Evolutionary conservation across 1,140 invertebrate genomes (phyloP).

Genomic region (Dreissena rostriformis): DNA sequence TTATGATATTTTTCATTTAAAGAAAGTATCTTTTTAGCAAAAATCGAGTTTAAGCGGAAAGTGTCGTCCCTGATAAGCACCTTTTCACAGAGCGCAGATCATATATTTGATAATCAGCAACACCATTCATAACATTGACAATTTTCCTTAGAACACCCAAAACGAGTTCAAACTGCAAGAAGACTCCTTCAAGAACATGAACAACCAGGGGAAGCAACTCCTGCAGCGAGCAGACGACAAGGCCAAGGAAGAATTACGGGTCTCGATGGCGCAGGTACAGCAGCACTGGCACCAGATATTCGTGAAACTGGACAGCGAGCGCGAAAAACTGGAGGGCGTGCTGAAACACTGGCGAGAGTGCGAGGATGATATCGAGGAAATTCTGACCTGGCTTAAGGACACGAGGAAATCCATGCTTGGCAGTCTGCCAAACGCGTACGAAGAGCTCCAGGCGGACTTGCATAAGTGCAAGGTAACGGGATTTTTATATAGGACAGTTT

Average conservation of each 20-base stretch:
- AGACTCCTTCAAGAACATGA: conserved; percentile 70
- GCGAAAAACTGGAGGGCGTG: conserved; percentile 78
- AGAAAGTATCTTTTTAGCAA: too few species aligned
- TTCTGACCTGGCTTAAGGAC: conserved; percentile 76
- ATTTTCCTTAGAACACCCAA: conserved; percentile 66
- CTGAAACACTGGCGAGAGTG: conserved; percentile 80
- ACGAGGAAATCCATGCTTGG: conserved; percentile 65
- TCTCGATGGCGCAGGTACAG: conserved; percentile 65
- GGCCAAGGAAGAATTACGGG: conserved; percentile 66
- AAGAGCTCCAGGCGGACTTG: conserved; percentile 75
- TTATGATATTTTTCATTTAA: too few species aligned
- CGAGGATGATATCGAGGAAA: conserved; percentile 78
- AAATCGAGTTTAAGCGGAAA: too few species aligned
- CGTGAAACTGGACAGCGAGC: conserved; percentile 88
- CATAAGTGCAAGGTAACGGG: conserved; percentile 75
- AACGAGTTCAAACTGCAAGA: conserved; percentile 74
- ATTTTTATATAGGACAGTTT: neutral
- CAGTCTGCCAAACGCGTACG: conserved; percentile 74
- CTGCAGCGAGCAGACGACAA: conserved; percentile 85
- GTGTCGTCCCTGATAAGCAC: too few species aligned
- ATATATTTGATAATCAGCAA: too few species aligned
- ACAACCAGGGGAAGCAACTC: conserved; percentile 82
- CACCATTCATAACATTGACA: neutral
- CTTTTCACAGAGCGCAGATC: too few species aligned
- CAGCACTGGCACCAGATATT: conserved; percentile 82